Evolutionary conservation across 2,113 vertebrate species (phyloP), one percentile per base, ranked within the genome.

Genomic region (Coptodon rendalli): DNA sequence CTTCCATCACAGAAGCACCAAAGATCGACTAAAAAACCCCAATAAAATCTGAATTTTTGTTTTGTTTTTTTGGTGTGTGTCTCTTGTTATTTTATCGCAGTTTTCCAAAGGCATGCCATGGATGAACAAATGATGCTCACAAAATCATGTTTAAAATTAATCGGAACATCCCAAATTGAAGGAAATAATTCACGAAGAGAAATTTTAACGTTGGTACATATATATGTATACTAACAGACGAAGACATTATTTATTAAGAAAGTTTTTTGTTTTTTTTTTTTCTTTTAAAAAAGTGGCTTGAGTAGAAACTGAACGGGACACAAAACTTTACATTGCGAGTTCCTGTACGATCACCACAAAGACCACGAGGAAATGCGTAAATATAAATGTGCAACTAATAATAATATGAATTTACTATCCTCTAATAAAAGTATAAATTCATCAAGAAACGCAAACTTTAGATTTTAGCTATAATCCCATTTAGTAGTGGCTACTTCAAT

Each of bases 291-390:
- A 16, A 66, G 11, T n/a, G 45, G 59, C 3, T 27, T 22, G 5
- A 54, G 71, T 31, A 78, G 11, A 83, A 56, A 68, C 3, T 53
- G 34, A 85, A 76, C 71, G 24, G 43, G 36, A 12, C 57, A n/a
- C 59, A 14, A 22, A 93, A 94, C 87, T 93, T 85, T 82, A 6
- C 22, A 3, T 24, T 4, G 24, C 76, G 54, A 9, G 6, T 40
- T 89, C 19, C 1, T 57, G 9, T 36, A 80, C 8, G 73, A 52
- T 56, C 34, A 82, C 38, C 34, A 43, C 43, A 12, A 9, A 27
- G 50, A 29, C 11, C 13, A 59, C 10, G 13, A 29, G 19, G 24
- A 76, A 71, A 38, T 12, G 3, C 34, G 24, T 7, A 57, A 63
- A 87, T 34, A 56, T 40, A 78, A 2, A 82, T 13, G 16, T 34